phyloP scores from a whole-genome alignment of 2,113 vertebrate species.

The Lophius piscatorius region DNA sequence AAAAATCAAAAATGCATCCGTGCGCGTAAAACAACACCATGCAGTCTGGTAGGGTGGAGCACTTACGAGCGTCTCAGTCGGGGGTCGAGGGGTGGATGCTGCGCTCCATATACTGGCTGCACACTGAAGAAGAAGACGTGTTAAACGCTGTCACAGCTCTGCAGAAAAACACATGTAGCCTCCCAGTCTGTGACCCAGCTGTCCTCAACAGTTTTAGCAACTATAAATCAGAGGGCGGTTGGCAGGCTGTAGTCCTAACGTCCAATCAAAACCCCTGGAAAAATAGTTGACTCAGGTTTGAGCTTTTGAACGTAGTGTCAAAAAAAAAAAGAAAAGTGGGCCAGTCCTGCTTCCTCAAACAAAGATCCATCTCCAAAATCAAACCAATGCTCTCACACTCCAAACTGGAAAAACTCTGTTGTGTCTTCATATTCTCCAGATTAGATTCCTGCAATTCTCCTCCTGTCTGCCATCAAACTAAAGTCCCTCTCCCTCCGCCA shows the following conservation, averaged over 20 bases:
- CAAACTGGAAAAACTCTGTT: no score
- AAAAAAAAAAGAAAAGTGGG: no score
- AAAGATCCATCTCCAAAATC: no score
- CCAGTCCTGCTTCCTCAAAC: no score
- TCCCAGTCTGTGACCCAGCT: background rate
- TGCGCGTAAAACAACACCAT: constrained; percentile 21
- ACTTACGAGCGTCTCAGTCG: constrained; percentile 90
- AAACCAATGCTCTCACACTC: no score
- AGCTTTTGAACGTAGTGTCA: no score
- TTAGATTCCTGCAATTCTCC: no score
- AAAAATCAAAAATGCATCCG: constrained; percentile 11
- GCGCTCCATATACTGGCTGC: constrained; percentile 95
- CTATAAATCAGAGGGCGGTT: constrained; percentile 15
- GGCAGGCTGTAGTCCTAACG: background rate
- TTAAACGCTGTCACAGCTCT: constrained; percentile 34
- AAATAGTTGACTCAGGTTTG: no score
- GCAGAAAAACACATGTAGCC: constrained; percentile 13
- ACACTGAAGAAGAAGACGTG: constrained; percentile 81
- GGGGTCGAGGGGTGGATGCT: constrained; percentile 93
- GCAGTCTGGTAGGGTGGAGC: constrained; percentile 30
- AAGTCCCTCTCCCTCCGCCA: no score
- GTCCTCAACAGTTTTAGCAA: background rate
- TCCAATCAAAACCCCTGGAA: no score
- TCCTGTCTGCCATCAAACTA: no score
- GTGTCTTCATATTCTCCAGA: no score